Percentiles rank a stretch among this genome's conserved stretches.
Conservation (phyloP, 2,797 vertebrate genomes). For the Xerus rutilus region DNA sequence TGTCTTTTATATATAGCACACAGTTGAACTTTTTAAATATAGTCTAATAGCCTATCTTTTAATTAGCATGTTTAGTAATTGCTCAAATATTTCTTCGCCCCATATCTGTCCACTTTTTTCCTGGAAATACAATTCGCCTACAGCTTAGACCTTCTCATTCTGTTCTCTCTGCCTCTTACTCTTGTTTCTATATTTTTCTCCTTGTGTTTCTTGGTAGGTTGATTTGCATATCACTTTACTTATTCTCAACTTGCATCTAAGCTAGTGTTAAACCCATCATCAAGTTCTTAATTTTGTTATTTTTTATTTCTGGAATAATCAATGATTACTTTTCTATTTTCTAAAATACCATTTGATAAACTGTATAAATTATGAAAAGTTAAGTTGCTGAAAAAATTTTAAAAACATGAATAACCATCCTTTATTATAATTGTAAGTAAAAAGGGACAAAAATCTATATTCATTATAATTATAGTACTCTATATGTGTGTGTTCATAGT, state of each 20-base stretch:
- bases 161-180: neutral
- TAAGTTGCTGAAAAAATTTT: neutral
- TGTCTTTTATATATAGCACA: neutral
- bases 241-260: conserved; percentile 3
- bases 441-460: neutral
- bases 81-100: neutral
- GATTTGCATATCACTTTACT: neutral
- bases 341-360: conserved; percentile 9
- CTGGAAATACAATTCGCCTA: neutral
- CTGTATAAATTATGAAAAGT: neutral
- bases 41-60: neutral
- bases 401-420: neutral
- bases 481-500: neutral
- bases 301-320: neutral
- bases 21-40: neutral
- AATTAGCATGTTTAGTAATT: neutral
- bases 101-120: neutral
- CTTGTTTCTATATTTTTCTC: neutral
- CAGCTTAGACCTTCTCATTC: neutral
- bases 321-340: conserved; percentile 10
- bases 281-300: neutral
- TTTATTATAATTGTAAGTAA: neutral
- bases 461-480: neutral
- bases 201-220: neutral
- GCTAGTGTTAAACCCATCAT: neutral